phyloP scores from a whole-genome alignment of 2,113 vertebrate genomes.

The Chaetorhynchus papuensis region DNA sequence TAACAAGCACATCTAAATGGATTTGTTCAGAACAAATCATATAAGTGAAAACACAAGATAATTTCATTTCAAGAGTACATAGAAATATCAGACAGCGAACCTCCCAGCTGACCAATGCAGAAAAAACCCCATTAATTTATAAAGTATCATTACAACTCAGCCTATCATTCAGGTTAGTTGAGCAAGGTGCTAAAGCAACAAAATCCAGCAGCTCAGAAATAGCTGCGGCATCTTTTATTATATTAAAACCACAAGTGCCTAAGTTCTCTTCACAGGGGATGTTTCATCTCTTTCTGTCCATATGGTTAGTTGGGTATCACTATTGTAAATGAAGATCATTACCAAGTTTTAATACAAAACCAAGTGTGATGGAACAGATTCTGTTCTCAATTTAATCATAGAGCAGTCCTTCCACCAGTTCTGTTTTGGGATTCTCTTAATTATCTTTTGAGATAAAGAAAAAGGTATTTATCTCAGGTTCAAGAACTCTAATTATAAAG shows the following conservation, averaged over 20 bases:
- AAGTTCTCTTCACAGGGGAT: background rate
- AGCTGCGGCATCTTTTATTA: background rate
- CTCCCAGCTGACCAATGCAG: background rate
- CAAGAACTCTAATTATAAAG: background rate
- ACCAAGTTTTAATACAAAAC: background rate
- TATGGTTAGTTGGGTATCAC: background rate
- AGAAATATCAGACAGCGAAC: background rate
- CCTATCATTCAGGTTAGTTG: background rate
- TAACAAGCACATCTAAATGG: background rate
- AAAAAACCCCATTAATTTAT: accelerated
- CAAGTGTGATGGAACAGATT: background rate
- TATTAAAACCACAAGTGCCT: background rate
- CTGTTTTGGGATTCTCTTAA: background rate
- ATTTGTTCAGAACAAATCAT: background rate
- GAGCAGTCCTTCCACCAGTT: background rate
- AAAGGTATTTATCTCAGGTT: background rate
- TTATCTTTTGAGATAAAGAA: background rate
- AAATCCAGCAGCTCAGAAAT: background rate
- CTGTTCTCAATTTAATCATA: background rate
- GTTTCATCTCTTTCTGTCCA: background rate
- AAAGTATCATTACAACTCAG: background rate
- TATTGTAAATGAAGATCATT: background rate
- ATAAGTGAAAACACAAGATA: background rate
- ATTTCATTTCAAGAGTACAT: background rate
- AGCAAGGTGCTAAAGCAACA: background rate